Base-by-base conservation (phyloP, 1,140 invertebrate species). In the Triops longicaudatus region DNA sequence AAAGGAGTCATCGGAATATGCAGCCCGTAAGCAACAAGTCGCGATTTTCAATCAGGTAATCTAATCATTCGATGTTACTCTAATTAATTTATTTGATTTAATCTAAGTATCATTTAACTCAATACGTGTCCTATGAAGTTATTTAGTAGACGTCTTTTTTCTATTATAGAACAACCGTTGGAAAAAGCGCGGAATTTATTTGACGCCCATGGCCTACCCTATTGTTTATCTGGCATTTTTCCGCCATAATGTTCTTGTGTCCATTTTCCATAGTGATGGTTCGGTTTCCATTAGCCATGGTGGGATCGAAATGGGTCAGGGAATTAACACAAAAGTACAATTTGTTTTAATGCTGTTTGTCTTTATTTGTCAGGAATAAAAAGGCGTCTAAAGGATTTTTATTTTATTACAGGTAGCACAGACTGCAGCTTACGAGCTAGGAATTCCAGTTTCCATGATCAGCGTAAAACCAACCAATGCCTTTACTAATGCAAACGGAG, bases 271-370 rank as follows among this genome's bases (percentile, higher is more conserved):
- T 50, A 83, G 84, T 1, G 93, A 95, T 85, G 93, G 92, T 14
- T 90, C 90, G 0, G 91, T 95, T 0, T 86, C 88, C 0, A 85
- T 95, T 43, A 86, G 87, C 17, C 92, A 94, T 81, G 91, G 90
- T 73, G 93, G 92, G 37, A 89, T 93, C 63, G 93, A 96, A 87
- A 91, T 91, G 84, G 94, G 93, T 11, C 93, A 95, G 86, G 93
- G 94, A 1, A 89, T 95, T 73, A 92, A 90, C 78, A 90, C 88
- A 0, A 90, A 90, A 85, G 88, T 89, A 83, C 73, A 31, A 73
- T 31, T 17, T 10, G n/a, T n/a, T n/a, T n/a, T 73, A 44, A 28
- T 78, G 11, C 28, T n/a, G n/a, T n/a, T n/a, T n/a, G n/a, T n/a
- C n/a, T n/a, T n/a, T n/a, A n/a, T n/a, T n/a, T n/a, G n/a, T n/a